phyloP scores from a whole-genome alignment of 35 echinoderm and acorn worm genomes.

The Lytechinus pictus region DNA sequence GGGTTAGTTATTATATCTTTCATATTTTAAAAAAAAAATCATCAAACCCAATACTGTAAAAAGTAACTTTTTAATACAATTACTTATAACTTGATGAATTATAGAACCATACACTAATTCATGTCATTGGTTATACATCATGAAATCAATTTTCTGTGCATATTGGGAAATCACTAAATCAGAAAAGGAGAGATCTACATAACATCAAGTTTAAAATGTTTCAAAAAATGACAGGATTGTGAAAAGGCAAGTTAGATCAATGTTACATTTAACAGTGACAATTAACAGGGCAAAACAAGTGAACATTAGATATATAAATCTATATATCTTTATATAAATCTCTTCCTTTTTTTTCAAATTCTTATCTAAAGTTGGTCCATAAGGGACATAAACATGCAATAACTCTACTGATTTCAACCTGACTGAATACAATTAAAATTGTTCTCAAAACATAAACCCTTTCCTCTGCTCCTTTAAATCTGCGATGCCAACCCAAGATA shows the following conservation, averaged over 20 bases:
- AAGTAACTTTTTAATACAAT: too few relatives aligned
- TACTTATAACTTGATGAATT: too few relatives aligned
- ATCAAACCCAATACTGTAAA: too few relatives aligned
- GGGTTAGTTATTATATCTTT: too few relatives aligned
- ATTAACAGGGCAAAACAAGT: neutral
- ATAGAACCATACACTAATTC: too few relatives aligned
- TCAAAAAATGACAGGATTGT: neutral
- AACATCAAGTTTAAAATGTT: neutral
- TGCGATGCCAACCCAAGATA: neutral
- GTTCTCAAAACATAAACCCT: neutral
- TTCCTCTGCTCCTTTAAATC: neutral
- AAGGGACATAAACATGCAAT: conserved; percentile 10
- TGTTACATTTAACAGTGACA: neutral
- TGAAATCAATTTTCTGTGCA: neutral
- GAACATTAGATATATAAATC: neutral
- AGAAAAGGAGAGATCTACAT: neutral
- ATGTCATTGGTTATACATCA: neutral
- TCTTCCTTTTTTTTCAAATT: neutral
- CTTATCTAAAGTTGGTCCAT: conserved; percentile 8
- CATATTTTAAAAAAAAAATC: too few relatives aligned
- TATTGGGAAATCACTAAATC: neutral
- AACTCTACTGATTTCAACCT: neutral
- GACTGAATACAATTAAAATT: neutral
- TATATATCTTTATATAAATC: neutral
- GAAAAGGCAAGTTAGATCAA: neutral